phyloP scores from a whole-genome alignment of 2,113 vertebrate species.

The Marcusenius ussheri region DNA sequence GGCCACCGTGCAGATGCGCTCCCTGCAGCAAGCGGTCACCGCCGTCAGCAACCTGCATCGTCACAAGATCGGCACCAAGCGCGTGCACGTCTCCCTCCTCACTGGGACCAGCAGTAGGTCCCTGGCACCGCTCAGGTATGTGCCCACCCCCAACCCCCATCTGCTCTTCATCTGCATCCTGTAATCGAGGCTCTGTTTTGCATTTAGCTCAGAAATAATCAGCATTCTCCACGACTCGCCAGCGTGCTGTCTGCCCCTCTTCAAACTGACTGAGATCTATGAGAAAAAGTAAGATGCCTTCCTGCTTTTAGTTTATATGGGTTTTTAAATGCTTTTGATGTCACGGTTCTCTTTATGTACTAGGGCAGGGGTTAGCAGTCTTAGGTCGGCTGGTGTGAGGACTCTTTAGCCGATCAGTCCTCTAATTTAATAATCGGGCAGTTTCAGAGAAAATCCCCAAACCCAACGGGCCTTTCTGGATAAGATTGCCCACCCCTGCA shows the following conservation, averaged over 20 bases:
- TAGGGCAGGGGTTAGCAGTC: not conserved
- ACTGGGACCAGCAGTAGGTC: conserved; percentile 77
- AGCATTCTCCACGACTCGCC: conserved; percentile 89
- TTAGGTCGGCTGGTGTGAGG: not conserved
- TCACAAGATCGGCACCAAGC: conserved; percentile 85
- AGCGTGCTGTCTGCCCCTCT: conserved; percentile 86
- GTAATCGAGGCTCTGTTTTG: conserved; percentile 4
- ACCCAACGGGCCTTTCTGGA: not conserved
- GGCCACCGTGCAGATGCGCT: conserved; percentile 82
- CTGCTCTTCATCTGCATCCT: not conserved
- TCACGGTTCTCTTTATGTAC: not conserved
- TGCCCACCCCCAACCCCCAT: not conserved
- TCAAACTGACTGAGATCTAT: conserved; percentile 90
- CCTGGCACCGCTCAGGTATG: conserved; percentile 77
- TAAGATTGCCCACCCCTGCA: not conserved
- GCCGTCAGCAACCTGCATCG: conserved; percentile 83
- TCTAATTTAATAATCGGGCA: not conserved
- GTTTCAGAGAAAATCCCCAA: not conserved
- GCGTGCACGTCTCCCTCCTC: conserved; percentile 86
- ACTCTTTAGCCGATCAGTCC: not conserved
- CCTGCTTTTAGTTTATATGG: not conserved
- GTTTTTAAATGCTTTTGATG: not conserved
- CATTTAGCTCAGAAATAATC: conserved; percentile 73
- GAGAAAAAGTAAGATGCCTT: conserved; percentile 81
- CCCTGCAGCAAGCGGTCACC: conserved; percentile 82